Base-by-base conservation (phyloP, 2,888 invertebrate species). In the Uloborus plumipes region DNA sequence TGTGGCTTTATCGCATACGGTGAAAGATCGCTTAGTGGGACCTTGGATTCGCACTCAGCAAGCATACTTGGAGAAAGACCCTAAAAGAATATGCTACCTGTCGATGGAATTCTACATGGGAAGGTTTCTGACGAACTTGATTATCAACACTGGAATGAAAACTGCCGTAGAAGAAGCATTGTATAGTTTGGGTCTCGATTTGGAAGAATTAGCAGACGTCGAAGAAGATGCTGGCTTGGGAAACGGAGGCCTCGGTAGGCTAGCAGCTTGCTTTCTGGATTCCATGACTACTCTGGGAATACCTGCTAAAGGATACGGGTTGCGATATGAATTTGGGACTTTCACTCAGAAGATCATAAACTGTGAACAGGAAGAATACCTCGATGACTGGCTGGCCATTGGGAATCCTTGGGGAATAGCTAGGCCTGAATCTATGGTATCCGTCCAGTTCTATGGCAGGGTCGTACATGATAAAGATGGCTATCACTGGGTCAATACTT, bases 381-480 rank as follows among this genome's bases (percentile, higher is more conserved):
- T 99, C 0, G 99, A 99, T 88, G 99, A 99, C 90, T 99, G 99
- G 99, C 91, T 99, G 87, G 92, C 98, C 65, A 98, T 93, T 90
- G 99, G 98, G 81, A 99, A 98, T 90, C 99, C 99, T 0, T 99
- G 99, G 99, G 99, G 99, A 90, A 99, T 99, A 90, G 97, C 98
- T 0, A 93, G 99, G 59, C 99, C 99, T 0, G 99, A 99, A 91
- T 99, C 95, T 89, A 97, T 97, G 94, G 90, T 99, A 83, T 99
- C 99, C 0, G 94, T 99, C 67, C 94, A 98, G 90, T 99, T 99
- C 90, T 99, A 96, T 88, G 99, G 99, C 0, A 93, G 94, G 69
- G 97, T 98, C 0, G 94, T 94, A 74, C 94, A 96, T 87, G 94
- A 94, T 0, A 93, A 94, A 87, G 13, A 96, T 95, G 93, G 92